These are phyloP conservation scores for Tetragnatha versicolor DNA, from an alignment of 1,140 invertebrate species.

Conservation along the genomic window DNA sequence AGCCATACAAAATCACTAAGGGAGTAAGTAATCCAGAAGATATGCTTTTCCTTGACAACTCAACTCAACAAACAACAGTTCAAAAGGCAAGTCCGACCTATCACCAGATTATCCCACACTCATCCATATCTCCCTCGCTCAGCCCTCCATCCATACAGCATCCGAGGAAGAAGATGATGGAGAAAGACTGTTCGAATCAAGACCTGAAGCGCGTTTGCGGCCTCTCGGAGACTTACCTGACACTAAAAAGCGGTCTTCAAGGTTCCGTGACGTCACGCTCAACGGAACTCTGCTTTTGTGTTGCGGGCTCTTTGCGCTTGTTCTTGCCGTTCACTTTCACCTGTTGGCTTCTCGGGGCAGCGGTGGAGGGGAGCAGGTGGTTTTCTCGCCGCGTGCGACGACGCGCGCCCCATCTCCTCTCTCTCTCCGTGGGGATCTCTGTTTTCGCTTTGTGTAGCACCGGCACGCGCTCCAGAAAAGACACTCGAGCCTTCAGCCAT, in stretches of 20 bases:
- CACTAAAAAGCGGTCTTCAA: conserved; percentile 52
- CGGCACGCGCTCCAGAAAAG: no score
- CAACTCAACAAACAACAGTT: not conserved
- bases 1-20: conserved; percentile 46
- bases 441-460: not conserved
- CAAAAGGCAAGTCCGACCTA: not conserved
- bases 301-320: not conserved
- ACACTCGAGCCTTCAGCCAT: no score
- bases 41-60: not conserved
- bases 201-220: conserved; percentile 28
- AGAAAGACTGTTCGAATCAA: conserved; percentile 32
- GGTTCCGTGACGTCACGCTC: conserved; percentile 50
- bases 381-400: no score
- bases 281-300: conserved; percentile 33
- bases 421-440: no score
- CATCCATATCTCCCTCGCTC: conserved; percentile 23
- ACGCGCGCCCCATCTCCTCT: no score
- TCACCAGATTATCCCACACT: not conserved
- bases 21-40: conserved; percentile 1
- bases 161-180: not conserved
- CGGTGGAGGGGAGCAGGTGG: not conserved
- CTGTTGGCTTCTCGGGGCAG: conserved; percentile 18
- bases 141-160: conserved; percentile 25
- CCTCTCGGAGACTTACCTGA: conserved; percentile 40
- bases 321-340: conserved; percentile 45